These are phyloP conservation scores for Channa maculata DNA, from an alignment of 2,113 vertebrate species.

Conservation along the genomic window DNA sequence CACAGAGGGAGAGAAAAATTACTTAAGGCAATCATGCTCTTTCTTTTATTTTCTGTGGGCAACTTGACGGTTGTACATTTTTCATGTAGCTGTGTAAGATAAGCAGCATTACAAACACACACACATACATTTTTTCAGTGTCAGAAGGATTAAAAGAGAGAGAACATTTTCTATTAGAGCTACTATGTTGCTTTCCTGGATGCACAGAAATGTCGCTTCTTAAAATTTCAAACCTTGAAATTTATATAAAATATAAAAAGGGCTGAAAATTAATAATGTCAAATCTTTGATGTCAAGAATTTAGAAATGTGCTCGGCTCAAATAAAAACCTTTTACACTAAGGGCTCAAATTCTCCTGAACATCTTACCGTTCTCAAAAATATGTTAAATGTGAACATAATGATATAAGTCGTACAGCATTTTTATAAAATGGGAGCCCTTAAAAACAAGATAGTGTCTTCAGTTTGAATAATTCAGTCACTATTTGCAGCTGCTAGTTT, in stretches of 20 bases:
- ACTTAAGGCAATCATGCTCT: slow-evolving; percentile 2
- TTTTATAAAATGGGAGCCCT: neutral
- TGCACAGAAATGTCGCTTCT: neutral
- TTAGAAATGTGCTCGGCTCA: neutral
- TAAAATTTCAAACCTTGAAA: neutral
- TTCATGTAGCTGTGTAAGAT: slow-evolving; percentile 6
- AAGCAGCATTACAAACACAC: neutral
- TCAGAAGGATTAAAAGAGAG: neutral
- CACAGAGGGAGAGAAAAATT: slow-evolving; percentile 2
- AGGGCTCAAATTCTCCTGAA: neutral
- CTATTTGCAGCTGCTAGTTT: neutral
- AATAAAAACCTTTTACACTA: too few relatives aligned
- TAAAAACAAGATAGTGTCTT: neutral
- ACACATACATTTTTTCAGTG: neutral
- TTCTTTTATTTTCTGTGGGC: slow-evolving; percentile 8
- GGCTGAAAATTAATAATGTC: neutral
- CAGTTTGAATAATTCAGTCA: neutral
- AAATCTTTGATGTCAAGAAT: neutral
- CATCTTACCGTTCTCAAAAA: too few relatives aligned
- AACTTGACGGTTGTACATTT: slow-evolving; percentile 15
- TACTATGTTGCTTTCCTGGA: neutral
- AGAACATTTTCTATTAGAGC: neutral
- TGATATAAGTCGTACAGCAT: neutral
- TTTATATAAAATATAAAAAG: neutral
- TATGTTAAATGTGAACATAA: neutral